Evolutionary conservation across 2,888 invertebrate genomes (phyloP).

Genomic region (Suillia variegata): DNA sequence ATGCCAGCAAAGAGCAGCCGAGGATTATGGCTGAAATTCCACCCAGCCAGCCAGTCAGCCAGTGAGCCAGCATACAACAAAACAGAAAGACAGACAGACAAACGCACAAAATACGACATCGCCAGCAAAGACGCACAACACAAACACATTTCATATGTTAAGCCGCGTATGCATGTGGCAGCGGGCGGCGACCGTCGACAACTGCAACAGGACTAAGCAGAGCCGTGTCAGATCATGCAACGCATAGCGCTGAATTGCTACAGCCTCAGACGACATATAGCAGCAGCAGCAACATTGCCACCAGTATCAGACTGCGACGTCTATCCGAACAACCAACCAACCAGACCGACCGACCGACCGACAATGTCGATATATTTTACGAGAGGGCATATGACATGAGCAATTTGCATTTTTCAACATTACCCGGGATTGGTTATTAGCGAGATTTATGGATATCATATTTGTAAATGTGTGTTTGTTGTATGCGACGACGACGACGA

Average conservation of each 20-base stretch:
- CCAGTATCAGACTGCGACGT: too few species aligned
- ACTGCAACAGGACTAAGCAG: too few species aligned
- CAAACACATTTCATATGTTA: conserved; percentile 43
- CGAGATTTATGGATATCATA: conserved; percentile 60
- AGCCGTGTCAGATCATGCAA: too few species aligned
- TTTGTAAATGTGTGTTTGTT: conserved; percentile 42
- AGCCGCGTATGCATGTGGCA: conserved; percentile 24
- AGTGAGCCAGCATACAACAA: too few species aligned
- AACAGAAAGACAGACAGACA: background rate
- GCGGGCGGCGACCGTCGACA: background rate
- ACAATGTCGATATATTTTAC: conserved; percentile 33
- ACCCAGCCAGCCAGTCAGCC: background rate
- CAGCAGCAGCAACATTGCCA: too few species aligned
- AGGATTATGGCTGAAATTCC: conserved; percentile 30
- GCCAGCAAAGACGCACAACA: background rate
- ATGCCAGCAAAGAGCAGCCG: conserved; percentile 15
- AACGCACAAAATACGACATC: conserved; percentile 11
- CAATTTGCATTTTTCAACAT: conserved; percentile 61
- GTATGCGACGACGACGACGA: conserved; percentile 5
- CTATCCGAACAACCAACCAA: background rate
- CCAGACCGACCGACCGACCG: background rate
- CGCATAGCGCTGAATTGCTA: too few species aligned
- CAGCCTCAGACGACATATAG: too few species aligned
- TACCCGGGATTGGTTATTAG: conserved; percentile 60
- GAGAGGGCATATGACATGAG: conserved; percentile 52